Evolutionary conservation across 2,113 vertebrate species (phyloP).

Genomic region (Urocynchramus pylzowi): DNA sequence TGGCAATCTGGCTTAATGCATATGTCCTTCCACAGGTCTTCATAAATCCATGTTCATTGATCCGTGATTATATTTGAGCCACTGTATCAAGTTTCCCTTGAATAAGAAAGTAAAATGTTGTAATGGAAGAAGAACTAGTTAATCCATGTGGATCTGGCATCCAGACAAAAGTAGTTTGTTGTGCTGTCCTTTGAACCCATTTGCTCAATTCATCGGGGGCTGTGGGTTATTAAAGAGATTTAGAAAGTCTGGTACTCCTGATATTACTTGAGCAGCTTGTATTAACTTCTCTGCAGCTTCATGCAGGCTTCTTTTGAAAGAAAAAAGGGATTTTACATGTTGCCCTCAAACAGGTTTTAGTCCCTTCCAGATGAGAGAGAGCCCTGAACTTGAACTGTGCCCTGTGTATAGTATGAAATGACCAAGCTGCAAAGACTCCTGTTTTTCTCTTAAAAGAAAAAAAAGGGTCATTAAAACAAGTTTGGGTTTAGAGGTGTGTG

Average conservation of each 20-base stretch:
- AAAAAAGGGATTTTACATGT: background rate
- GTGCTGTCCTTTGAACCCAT: conserved; percentile 36
- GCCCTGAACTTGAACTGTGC: background rate
- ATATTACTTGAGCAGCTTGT: background rate
- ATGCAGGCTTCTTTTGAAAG: background rate
- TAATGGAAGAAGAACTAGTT: conserved; percentile 28
- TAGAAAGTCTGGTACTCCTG: background rate
- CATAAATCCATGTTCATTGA: background rate
- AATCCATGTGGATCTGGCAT: conserved; percentile 20
- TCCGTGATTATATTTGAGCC: background rate
- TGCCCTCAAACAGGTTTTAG: background rate
- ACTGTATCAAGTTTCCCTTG: conserved; percentile 13
- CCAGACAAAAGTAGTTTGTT: conserved; percentile 37
- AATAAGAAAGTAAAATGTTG: background rate
- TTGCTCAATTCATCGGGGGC: background rate
- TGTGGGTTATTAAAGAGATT: background rate
- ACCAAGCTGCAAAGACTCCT: background rate
- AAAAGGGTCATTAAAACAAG: background rate
- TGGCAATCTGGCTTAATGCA: background rate
- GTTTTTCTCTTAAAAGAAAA: background rate
- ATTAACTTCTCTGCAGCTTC: background rate
- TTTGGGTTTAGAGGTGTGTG: background rate
- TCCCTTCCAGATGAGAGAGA: background rate
- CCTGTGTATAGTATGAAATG: background rate
- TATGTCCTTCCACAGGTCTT: background rate